Percentiles rank a stretch among this genome's conserved stretches.
Evolutionary conservation across 2,888 invertebrate species (phyloP).

Genomic region (Apotomis turbidana): DNA sequence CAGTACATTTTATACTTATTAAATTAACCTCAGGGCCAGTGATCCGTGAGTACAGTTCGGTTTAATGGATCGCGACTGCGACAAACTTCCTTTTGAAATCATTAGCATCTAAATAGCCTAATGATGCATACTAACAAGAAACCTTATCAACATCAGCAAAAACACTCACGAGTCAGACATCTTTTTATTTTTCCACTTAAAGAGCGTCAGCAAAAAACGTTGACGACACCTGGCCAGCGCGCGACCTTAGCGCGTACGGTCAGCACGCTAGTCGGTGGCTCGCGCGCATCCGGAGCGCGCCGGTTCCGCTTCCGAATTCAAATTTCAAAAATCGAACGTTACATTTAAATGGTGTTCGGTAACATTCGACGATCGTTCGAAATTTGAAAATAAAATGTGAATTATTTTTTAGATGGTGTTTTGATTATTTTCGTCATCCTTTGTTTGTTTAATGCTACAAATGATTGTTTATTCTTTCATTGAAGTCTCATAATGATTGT

Average conservation of each 20-base stretch:
- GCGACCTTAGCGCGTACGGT: constrained; percentile 49
- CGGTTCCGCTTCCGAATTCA: constrained; percentile 46
- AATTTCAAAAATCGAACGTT: constrained; percentile 33
- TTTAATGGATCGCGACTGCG: too few species aligned
- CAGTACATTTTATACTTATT: too few species aligned
- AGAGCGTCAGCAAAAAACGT: constrained; percentile 53
- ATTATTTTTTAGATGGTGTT: background rate
- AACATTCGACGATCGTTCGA: background rate
- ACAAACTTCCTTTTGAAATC: too few species aligned
- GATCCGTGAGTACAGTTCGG: too few species aligned
- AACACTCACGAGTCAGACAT: background rate
- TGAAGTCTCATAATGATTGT: background rate
- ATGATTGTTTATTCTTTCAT: background rate
- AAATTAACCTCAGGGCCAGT: too few species aligned
- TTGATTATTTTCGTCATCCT: background rate
- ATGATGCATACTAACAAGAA: background rate
- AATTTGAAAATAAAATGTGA: background rate
- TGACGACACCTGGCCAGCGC: constrained; percentile 53
- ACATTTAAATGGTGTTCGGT: background rate
- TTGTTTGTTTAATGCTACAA: too few species aligned
- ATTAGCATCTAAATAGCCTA: background rate
- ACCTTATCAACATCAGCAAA: constrained; percentile 24
- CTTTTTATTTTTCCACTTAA: constrained; percentile 27
- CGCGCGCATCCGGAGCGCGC: constrained; percentile 50
- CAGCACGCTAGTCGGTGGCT: constrained; percentile 54